Percentiles rank a stretch among this genome's conserved stretches.
Evolutionary conservation across 2,113 vertebrate genomes (phyloP).

Genomic region (Arvicanthis niloticus): DNA sequence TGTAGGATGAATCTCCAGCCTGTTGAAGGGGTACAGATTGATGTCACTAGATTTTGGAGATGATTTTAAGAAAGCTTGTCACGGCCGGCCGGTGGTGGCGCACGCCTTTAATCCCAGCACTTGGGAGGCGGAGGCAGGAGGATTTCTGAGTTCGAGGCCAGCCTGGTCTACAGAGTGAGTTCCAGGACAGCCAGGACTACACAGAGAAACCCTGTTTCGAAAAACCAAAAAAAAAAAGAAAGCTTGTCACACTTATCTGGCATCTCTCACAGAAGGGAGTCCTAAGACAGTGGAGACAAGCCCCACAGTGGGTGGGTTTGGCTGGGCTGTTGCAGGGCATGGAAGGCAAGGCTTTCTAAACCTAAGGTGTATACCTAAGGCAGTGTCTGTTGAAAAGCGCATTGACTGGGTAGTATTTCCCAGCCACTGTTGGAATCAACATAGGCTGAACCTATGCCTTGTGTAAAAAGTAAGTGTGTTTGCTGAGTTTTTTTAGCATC

Average conservation of each 20-base stretch:
- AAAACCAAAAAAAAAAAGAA: too few relatives aligned
- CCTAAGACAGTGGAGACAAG: background rate
- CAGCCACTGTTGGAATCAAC: constrained; percentile 31
- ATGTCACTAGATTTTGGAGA: background rate
- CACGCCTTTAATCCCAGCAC: too few relatives aligned
- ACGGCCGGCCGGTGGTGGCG: too few relatives aligned
- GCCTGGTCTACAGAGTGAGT: too few relatives aligned
- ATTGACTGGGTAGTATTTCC: constrained; percentile 47
- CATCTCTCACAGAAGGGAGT: background rate
- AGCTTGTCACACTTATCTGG: background rate
- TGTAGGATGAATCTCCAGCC: background rate
- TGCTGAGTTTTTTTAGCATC: background rate
- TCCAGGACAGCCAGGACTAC: too few relatives aligned
- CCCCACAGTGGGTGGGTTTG: background rate
- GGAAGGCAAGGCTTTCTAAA: constrained; percentile 38
- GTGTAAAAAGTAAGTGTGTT: constrained; percentile 40
- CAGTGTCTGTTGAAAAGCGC: constrained; percentile 26
- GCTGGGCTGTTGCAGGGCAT: background rate
- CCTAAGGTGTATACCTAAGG: constrained; percentile 39
- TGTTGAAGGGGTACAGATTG: background rate
- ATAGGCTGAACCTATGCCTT: constrained; percentile 6
- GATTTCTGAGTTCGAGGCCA: too few relatives aligned
- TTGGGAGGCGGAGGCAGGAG: too few relatives aligned
- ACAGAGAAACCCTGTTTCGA: too few relatives aligned
- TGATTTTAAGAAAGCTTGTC: background rate